Evolutionary conservation across 2,113 vertebrate genomes (phyloP), one percentile per base, ranked within the genome.

Genomic region (Spea bombifrons): DNA sequence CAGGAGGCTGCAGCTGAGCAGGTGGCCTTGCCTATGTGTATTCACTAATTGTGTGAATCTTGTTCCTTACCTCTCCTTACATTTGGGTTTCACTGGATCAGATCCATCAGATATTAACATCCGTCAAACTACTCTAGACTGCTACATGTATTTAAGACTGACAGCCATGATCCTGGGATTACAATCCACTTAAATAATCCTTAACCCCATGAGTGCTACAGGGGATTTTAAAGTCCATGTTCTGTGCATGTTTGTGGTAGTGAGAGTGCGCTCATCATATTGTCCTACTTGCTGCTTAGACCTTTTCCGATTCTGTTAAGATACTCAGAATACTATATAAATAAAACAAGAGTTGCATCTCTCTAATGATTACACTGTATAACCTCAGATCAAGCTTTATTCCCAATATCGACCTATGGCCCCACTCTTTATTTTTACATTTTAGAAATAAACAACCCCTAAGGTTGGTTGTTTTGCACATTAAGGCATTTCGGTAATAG

Each of bases 311-410:
- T 64, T 30, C 64, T 59, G 63, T 53, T 73, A 16, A 15, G 61
- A 70, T 69, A 55, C 50, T 48, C 53, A 63, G 64, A 71, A 71
- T 68, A 78, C 45, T 66, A 66, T 73, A 73, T 67, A 68, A 80
- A 80, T 73, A 80, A 73, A 80, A 67, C 64, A 59, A 3, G 70
- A 80, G 64, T 50, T 59, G 77, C 77, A 44, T 67, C 16, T 49
- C 63, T 80, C 63, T 73, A 55, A 66, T 73, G 77, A 64, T 73
- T 71, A 73, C 69, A 73, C 73, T 49, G 43, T 79, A 70, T 78
- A 71, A 78, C 76, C 53, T 71, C 76, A 78, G 46, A 17, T 6
- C 67, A 30, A 30, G 7, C 55, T 63, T 53, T 30, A 44, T 45
- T 44, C 17, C 7, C 10, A 53, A 8, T 53, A 3, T 53, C 50